These are phyloP conservation scores for Troides aeacus DNA, from an alignment of 2,888 invertebrate species.

Conservation along the genomic window DNA sequence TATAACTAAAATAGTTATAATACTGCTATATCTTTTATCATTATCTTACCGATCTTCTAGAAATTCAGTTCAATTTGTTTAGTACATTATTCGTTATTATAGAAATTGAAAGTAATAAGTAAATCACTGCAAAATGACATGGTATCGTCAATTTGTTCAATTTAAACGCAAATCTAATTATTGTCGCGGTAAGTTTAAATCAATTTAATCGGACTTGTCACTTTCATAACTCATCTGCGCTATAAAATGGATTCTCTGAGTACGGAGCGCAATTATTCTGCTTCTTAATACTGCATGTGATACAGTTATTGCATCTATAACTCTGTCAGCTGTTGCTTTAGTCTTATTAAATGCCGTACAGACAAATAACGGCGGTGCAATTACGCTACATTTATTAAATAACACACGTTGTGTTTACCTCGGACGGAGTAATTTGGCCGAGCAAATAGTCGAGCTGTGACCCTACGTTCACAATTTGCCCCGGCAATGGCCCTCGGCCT, in stretches of 20 bases:
- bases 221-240: conserved; percentile 59
- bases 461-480: conserved; percentile 71
- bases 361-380: conserved; percentile 37
- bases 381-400: conserved; percentile 57
- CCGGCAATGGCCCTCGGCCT: conserved; percentile 63
- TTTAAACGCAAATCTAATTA: conserved; percentile 48
- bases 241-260: conserved; percentile 61
- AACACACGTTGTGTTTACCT: conserved; percentile 60
- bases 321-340: conserved; percentile 47
- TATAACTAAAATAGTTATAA: too few relatives aligned
- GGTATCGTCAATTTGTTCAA: background rate
- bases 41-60: too few relatives aligned
- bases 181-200: conserved; percentile 64
- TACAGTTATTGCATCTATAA: conserved; percentile 59
- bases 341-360: conserved; percentile 43
- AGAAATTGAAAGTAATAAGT: background rate
- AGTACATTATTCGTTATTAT: background rate
- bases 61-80: too few relatives aligned
- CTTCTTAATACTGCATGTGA: conserved; percentile 61
- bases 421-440: conserved; percentile 61
- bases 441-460: conserved; percentile 64
- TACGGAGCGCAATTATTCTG: conserved; percentile 59
- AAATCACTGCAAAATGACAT: background rate
- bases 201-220: conserved; percentile 55
- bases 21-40: too few relatives aligned